phyloP scores from a whole-genome alignment of 2,113 vertebrate genomes.

The Eurystomus gularis region DNA sequence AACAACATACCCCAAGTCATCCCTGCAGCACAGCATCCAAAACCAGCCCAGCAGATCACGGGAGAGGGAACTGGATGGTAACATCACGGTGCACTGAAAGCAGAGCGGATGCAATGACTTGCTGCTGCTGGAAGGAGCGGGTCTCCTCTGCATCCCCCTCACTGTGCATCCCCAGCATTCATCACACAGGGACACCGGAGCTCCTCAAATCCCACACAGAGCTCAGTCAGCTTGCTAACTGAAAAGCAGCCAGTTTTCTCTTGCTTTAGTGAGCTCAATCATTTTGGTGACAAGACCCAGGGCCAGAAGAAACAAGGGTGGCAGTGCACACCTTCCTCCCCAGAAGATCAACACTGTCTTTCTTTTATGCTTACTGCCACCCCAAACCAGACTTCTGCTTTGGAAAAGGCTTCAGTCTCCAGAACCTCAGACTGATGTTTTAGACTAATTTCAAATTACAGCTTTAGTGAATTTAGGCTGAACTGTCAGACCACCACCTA shows the following conservation, averaged over 20 bases:
- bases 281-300: background rate
- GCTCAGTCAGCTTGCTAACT: background rate
- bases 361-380: background rate
- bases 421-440: background rate
- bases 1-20: background rate
- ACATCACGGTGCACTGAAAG: rapidly evolving
- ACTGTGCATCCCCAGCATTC: background rate
- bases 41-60: rapidly evolving
- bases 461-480: background rate
- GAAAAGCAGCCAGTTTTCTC: background rate
- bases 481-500: background rate
- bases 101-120: background rate
- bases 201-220: background rate
- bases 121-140: background rate
- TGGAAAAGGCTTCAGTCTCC: background rate
- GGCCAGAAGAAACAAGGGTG: background rate
- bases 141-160: background rate
- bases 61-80: background rate
- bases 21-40: background rate
- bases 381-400: background rate
- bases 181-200: background rate
- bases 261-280: background rate
- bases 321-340: background rate
- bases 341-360: background rate
- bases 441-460: background rate